Conservation (phyloP, 2,888 invertebrate genomes). For the Gnatocerus cornutus region DNA sequence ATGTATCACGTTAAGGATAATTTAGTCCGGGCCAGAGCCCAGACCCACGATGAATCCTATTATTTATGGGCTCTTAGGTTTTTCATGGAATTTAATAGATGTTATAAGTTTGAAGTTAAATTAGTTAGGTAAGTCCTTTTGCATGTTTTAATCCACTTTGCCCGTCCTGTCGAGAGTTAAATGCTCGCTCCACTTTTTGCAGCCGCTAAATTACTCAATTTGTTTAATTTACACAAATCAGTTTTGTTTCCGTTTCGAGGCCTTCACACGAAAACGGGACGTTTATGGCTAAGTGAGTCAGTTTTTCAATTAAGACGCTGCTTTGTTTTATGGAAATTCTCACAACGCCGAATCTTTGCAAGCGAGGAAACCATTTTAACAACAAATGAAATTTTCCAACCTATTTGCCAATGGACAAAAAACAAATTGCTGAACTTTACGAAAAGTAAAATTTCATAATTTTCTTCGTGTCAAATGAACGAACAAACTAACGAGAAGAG, state of each 20-base stretch:
- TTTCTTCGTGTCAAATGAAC: no score
- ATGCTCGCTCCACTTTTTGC: constrained; percentile 42
- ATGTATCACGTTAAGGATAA: constrained; percentile 91
- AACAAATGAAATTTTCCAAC: no score
- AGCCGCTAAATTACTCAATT: constrained; percentile 41
- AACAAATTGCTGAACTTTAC: no score
- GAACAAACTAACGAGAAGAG: no score
- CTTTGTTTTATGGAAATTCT: constrained; percentile 4
- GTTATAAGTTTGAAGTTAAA: constrained; percentile 89
- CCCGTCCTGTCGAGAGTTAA: constrained; percentile 29
- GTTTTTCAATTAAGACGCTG: constrained; percentile 22
- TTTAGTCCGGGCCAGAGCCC: constrained; percentile 79
- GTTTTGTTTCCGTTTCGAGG: constrained; percentile 25
- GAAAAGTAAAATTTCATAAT: no score
- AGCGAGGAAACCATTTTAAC: neutral
- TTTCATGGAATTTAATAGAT: constrained; percentile 98
- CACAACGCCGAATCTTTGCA: neutral
- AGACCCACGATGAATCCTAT: constrained; percentile 92
- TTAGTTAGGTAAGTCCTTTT: constrained; percentile 82
- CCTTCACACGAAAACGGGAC: constrained; percentile 18
- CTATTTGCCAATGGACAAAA: no score
- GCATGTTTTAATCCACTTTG: constrained; percentile 51
- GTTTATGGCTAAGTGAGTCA: constrained; percentile 20
- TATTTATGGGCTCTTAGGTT: constrained; percentile 95
- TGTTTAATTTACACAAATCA: constrained; percentile 45